phyloP scores from a whole-genome alignment of 2,888 invertebrate species.

The Drosophila meridionalis region DNA sequence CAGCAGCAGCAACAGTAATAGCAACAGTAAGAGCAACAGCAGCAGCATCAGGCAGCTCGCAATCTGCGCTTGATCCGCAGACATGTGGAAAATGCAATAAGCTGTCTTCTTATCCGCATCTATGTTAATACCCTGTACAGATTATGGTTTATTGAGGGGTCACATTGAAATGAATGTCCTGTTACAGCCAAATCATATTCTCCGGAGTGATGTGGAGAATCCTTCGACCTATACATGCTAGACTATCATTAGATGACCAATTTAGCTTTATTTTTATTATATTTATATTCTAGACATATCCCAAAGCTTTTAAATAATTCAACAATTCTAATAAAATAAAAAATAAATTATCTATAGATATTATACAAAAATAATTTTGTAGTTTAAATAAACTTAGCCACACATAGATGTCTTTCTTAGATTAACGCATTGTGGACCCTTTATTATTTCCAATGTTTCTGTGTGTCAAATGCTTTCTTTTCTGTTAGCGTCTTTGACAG shows the following conservation, averaged over 20 bases:
- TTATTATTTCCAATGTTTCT: neutral
- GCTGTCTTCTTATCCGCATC: constrained; percentile 11
- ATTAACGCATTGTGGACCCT: neutral
- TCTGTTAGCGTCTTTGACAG: constrained; percentile 1
- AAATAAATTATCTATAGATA: too few species aligned
- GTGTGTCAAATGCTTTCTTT: neutral
- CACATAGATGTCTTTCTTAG: neutral
- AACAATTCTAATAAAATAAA: too few species aligned
- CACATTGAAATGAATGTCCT: neutral
- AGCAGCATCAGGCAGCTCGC: neutral
- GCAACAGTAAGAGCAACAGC: neutral
- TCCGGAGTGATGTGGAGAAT: neutral
- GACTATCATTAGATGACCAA: too few species aligned
- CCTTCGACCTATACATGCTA: neutral
- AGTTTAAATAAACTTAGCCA: neutral
- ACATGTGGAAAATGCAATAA: constrained; percentile 70
- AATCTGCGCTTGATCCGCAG: constrained; percentile 28
- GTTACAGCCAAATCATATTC: neutral
- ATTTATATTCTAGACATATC: neutral
- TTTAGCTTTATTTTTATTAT: too few species aligned
- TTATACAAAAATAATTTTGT: neutral
- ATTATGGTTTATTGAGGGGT: neutral
- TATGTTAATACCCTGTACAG: constrained; percentile 6
- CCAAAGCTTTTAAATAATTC: neutral
- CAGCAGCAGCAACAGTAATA: neutral